Conservation (phyloP, 2,113 vertebrate species). For the Vulpes vulpes region DNA sequence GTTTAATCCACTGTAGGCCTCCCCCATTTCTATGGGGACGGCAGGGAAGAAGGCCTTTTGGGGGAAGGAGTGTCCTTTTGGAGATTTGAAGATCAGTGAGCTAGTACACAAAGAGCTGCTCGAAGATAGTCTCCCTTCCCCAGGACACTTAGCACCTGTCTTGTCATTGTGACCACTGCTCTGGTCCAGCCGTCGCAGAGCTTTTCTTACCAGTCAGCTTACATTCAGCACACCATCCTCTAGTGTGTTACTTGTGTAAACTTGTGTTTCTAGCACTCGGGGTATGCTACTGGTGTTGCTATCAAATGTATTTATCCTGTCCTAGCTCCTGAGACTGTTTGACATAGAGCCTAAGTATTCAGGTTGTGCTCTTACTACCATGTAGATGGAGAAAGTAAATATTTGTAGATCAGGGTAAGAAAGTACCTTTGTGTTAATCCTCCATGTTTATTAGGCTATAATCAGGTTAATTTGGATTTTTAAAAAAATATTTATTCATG, state of each 20-base stretch:
- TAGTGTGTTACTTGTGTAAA: not conserved
- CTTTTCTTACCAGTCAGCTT: not conserved
- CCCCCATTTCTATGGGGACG: not conserved
- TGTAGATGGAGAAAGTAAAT: not conserved
- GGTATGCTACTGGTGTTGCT: not conserved
- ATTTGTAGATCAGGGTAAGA: not conserved
- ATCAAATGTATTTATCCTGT: not conserved
- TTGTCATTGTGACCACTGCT: not conserved
- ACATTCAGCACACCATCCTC: not conserved
- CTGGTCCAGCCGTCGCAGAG: rapidly evolving
- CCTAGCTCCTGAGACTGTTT: not conserved
- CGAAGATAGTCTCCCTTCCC: rapidly evolving
- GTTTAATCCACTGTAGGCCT: not conserved
- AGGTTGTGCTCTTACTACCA: not conserved
- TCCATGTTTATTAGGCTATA: not conserved
- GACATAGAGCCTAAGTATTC: not conserved
- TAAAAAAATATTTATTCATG: too few species aligned
- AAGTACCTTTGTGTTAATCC: not conserved
- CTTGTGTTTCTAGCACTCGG: not conserved
- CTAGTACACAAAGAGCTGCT: too few species aligned
- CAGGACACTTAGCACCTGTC: rapidly evolving
- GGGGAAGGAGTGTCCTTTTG: not conserved
- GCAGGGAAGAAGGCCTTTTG: not conserved
- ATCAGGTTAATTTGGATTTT: not conserved
- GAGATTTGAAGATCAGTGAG: not conserved